Evolutionary conservation across 2,888 invertebrate species (phyloP).

Genomic region (Spisula solida): DNA sequence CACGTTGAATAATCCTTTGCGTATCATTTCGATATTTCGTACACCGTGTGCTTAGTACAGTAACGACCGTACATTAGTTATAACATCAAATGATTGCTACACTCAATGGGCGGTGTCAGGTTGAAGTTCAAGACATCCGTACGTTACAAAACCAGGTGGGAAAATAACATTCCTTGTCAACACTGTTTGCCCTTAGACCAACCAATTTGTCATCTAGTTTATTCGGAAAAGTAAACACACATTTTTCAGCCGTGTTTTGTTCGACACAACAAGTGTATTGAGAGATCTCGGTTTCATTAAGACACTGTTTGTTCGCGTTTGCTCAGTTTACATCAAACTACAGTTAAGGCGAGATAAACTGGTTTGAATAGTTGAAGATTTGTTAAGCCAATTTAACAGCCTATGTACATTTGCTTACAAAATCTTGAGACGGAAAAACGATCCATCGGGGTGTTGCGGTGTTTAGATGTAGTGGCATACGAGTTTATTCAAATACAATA

Average conservation of each 20-base stretch:
- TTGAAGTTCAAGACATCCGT: constrained; percentile 34
- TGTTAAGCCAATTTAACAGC: constrained; percentile 42
- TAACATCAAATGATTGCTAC: background rate
- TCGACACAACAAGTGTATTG: constrained; percentile 54
- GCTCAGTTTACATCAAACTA: constrained; percentile 43
- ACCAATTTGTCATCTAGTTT: constrained; percentile 45
- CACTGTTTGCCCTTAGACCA: constrained; percentile 38
- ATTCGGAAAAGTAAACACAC: constrained; percentile 52
- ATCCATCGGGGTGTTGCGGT: constrained; percentile 12
- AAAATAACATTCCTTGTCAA: constrained; percentile 41
- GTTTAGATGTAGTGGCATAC: constrained; percentile 15
- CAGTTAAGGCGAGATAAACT: constrained; percentile 55
- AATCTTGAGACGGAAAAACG: constrained; percentile 7
- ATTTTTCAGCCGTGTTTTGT: constrained; percentile 42
- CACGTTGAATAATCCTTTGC: background rate
- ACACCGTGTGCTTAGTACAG: background rate
- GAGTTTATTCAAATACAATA: constrained; percentile 50
- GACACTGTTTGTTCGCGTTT: constrained; percentile 39
- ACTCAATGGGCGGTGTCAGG: constrained; percentile 30
- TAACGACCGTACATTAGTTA: background rate
- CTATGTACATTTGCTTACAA: constrained; percentile 47
- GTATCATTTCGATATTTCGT: background rate
- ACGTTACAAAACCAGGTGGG: constrained; percentile 1
- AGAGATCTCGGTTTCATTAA: constrained; percentile 38
- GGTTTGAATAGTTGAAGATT: constrained; percentile 46